Conservation (phyloP, 2,797 vertebrate genomes). For the Phrynocephalus guinanensis region DNA sequence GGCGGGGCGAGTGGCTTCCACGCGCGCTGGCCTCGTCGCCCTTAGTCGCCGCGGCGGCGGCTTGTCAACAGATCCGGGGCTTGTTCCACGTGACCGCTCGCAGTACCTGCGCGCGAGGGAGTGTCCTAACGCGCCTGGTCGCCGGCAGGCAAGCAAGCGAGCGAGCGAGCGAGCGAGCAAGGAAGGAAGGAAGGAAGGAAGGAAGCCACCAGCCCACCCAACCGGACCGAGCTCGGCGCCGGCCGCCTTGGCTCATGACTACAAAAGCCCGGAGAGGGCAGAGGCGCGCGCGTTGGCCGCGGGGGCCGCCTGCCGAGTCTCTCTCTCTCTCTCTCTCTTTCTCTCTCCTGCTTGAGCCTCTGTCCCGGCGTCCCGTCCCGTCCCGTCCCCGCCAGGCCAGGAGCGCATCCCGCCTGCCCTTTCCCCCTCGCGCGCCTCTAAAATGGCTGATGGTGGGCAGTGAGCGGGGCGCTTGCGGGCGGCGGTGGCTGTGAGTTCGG, state of each 20-base stretch:
- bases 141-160: neutral
- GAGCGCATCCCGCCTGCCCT: neutral
- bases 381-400: neutral
- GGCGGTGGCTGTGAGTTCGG: slow-evolving; percentile 37
- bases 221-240: neutral
- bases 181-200: too few relatives aligned
- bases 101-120: slow-evolving; percentile 29
- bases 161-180: too few relatives aligned
- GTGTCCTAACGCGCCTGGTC: slow-evolving; percentile 23
- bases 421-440: slow-evolving; percentile 30
- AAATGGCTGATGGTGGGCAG: slow-evolving; percentile 75
- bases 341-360: neutral
- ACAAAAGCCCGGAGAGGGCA: slow-evolving; percentile 41
- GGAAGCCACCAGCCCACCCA: neutral
- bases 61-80: slow-evolving; percentile 90
- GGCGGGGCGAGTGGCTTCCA: neutral
- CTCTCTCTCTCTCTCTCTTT: neutral
- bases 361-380: neutral
- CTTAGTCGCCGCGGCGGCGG: slow-evolving; percentile 59
- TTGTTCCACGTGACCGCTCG: slow-evolving; percentile 71
- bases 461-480: slow-evolving; percentile 39
- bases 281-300: neutral
- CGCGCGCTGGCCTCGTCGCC: neutral
- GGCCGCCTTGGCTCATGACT: neutral
- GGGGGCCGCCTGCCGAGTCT: neutral